Percentiles rank a stretch among this genome's conserved stretches.
These are phyloP conservation scores for Rhadinocentrus ornatus DNA, from an alignment of 2,797 vertebrate genomes.

Conservation along the genomic window DNA sequence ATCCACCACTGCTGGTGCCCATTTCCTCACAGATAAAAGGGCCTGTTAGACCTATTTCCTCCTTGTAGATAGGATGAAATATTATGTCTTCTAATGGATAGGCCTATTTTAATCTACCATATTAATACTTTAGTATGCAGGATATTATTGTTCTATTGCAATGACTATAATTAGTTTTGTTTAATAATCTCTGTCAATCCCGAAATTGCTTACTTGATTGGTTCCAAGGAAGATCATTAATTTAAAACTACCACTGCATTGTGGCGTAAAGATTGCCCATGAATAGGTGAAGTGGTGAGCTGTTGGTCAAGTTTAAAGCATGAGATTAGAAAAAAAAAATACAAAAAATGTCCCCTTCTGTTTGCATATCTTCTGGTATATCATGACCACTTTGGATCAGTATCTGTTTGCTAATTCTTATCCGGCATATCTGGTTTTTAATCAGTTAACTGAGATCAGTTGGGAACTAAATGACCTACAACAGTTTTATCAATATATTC, in stretches of 20 bases:
- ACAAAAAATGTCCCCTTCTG: no score
- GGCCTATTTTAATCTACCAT: constrained; percentile 87
- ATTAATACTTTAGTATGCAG: constrained; percentile 89
- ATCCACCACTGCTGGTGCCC: constrained; percentile 77
- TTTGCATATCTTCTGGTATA: neutral
- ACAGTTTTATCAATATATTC: constrained; percentile 20
- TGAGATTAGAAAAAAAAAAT: no score
- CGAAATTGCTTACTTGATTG: constrained; percentile 84
- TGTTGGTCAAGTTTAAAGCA: constrained; percentile 3
- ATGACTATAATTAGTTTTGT: constrained; percentile 89
- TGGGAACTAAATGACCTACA: constrained; percentile 21
- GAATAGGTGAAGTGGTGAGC: constrained; percentile 36
- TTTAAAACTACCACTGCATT: constrained; percentile 55
- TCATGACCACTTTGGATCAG: neutral
- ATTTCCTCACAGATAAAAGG: constrained; percentile 86
- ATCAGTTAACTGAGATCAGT: constrained; percentile 18
- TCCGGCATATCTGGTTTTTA: neutral
- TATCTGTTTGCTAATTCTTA: neutral
- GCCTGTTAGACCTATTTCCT: constrained; percentile 88
- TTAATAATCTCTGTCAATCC: constrained; percentile 88
- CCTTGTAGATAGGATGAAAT: constrained; percentile 86
- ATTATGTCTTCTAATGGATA: constrained; percentile 87
- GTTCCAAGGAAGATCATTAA: constrained; percentile 74
- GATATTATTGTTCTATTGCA: constrained; percentile 90
- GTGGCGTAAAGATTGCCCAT: constrained; percentile 30